Evolutionary conservation across 2,888 invertebrate species (phyloP).

Genomic region (Cryptocephalus moraei): DNA sequence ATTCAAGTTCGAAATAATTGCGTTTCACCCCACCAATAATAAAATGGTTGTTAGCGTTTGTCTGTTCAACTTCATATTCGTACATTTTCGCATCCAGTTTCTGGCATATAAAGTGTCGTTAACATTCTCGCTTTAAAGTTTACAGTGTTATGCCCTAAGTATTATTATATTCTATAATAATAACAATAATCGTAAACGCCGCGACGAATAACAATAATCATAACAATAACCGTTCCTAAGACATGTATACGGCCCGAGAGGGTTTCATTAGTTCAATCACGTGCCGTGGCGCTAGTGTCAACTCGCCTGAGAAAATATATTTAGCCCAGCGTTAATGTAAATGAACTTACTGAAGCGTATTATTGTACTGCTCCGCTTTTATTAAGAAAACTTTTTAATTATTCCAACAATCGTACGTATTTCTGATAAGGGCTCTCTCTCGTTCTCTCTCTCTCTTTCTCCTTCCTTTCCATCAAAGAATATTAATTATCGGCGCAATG

Average conservation of each 20-base stretch:
- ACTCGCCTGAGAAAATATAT: conserved; percentile 15
- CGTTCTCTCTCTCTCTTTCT: conserved; percentile 1
- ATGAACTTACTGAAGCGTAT: conserved; percentile 17
- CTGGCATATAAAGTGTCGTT: no score
- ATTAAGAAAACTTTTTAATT: conserved; percentile 18
- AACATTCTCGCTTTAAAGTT: no score
- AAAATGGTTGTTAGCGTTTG: no score
- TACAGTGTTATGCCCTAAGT: not conserved
- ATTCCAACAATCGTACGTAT: conserved; percentile 14
- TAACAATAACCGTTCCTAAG: conserved; percentile 36
- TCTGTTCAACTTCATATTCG: no score
- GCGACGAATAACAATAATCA: conserved; percentile 35
- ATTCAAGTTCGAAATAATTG: no score
- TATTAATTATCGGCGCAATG: no score
- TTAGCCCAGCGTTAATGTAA: conserved; percentile 17
- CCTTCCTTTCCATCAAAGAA: no score
- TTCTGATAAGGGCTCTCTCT: conserved; percentile 8
- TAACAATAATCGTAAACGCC: conserved; percentile 32
- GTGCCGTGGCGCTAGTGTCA: not conserved
- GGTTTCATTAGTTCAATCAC: no score
- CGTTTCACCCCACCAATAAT: no score
- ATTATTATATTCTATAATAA: conserved; percentile 31
- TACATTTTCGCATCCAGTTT: no score
- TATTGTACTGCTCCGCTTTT: conserved; percentile 14
- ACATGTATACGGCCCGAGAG: conserved; percentile 3